Evolutionary conservation across 2,113 vertebrate species (phyloP).

Genomic region (Paratilapia polleni): DNA sequence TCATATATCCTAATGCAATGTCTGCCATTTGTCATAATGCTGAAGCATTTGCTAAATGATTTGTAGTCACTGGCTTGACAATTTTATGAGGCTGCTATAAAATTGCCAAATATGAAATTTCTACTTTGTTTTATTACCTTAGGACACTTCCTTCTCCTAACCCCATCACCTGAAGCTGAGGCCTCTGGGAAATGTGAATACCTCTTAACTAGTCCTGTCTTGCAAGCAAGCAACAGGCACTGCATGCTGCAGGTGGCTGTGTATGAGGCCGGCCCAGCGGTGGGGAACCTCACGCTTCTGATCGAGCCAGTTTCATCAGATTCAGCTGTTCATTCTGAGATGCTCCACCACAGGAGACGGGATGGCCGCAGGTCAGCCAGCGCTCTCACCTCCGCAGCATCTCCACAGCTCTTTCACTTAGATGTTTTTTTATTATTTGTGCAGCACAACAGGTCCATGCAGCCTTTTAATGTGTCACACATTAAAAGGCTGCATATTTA

Average conservation of each 20-base stretch:
- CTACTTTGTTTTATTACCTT: slow-evolving; percentile 24
- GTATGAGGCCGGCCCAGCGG: slow-evolving; percentile 58
- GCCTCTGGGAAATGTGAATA: slow-evolving; percentile 71
- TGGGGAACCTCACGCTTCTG: slow-evolving; percentile 74
- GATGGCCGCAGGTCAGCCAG: slow-evolving; percentile 65
- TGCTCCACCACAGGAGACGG: slow-evolving; percentile 36
- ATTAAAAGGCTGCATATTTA: neutral
- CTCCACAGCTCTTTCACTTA: neutral
- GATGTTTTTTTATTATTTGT: neutral
- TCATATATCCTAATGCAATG: neutral
- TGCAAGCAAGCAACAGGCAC: slow-evolving; percentile 53
- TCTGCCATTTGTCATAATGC: neutral
- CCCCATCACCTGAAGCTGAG: slow-evolving; percentile 29
- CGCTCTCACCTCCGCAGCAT: neutral
- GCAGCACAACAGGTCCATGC: neutral
- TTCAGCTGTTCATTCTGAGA: slow-evolving; percentile 29
- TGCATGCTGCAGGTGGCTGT: slow-evolving; percentile 76
- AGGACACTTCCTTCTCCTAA: slow-evolving; percentile 82
- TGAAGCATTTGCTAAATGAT: neutral
- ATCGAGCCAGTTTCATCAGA: slow-evolving; percentile 59
- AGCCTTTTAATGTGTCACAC: slow-evolving; percentile 26
- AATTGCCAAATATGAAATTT: slow-evolving; percentile 7
- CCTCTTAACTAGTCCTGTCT: slow-evolving; percentile 75
- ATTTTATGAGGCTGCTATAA: neutral
- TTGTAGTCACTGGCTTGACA: neutral